Evolutionary conservation across 2,113 vertebrate species (phyloP), one percentile per base, ranked within the genome.

Genomic region (Hippocampus barbouri): DNA sequence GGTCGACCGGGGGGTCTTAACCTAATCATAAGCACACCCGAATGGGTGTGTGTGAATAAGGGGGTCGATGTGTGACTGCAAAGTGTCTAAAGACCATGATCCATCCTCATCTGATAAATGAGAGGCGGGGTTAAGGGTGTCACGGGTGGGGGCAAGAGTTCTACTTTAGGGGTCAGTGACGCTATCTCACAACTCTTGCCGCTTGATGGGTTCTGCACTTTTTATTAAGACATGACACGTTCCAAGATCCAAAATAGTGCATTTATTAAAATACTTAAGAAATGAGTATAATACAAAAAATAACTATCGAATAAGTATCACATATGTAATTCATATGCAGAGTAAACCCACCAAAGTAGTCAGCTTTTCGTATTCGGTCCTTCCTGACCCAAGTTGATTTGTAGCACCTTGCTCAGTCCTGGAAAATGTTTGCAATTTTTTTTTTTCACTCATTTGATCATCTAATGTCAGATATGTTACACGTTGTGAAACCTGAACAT

Each of bases 81-180:
- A 77, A 86, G 85, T 71, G 69, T 74, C 71, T 77, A 65, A 82
- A 85, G 81, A 34, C 86, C 74, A 67, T 81, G 81, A 88, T 87
- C 80, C 62, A 57, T 78, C 68, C 78, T 25, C 81, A 82, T 86
- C 81, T 91, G 88, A 90, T 87, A 78, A 87, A 89, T 89, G 85
- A 85, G 79, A 73, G 66, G 41, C 18, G 49, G 79, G 88, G 87
- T 88, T 86, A 87, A 85, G 83, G 71, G 79, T 76, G 76, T 69
- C 43, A 59, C 80, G 5, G 27, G 25, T 30, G n/a, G 57, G 25
- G 57, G 16, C 27, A 75, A 74, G 79, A 74, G 68, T 72, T 62
- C 51, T 70, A 72, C 30, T 71, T 77, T 75, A 75, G 73, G 81
- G 84, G 84, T 90, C 79, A 85, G 57, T 76, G 69, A 70, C 0